Conservation (phyloP, 2,888 invertebrate genomes). For the Mesorhabditis sp. region DNA sequence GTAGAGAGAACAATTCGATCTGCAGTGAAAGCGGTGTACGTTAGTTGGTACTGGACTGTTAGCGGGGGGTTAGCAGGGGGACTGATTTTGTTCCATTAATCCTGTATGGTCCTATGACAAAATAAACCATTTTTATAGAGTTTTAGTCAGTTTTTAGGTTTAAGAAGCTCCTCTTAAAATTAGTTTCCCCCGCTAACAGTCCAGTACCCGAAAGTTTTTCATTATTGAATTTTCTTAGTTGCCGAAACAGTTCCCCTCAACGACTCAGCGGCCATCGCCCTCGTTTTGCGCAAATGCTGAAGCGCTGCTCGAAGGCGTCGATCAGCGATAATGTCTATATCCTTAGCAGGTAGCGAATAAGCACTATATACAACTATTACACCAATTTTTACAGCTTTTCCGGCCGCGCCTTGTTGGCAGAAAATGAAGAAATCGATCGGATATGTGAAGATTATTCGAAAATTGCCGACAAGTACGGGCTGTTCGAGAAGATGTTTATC, state of each 20-base stretch:
- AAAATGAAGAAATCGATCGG: slow-evolving; percentile 46
- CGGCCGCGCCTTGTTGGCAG: slow-evolving; percentile 43
- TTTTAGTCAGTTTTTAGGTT: no score
- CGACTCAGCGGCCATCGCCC: background rate
- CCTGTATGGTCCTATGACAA: no score
- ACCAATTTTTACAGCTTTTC: slow-evolving; percentile 29
- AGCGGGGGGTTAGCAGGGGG: no score
- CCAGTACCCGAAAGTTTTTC: no score
- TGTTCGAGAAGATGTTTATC: slow-evolving; percentile 50
- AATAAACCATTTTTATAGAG: no score
- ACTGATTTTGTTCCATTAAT: no score
- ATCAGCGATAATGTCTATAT: background rate
- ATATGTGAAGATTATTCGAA: slow-evolving; percentile 39
- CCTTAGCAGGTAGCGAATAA: background rate
- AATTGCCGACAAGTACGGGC: slow-evolving; percentile 49
- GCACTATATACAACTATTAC: background rate
- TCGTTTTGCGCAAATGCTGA: background rate
- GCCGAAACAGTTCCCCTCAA: background rate
- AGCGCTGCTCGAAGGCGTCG: background rate
- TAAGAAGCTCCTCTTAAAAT: no score
- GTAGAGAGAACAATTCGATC: background rate
- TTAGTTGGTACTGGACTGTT: background rate
- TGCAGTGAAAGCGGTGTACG: background rate
- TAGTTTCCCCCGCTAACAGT: no score
- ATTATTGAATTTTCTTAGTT: background rate